Evolutionary conservation across 2,888 invertebrate genomes (phyloP), one percentile per base, ranked within the genome.

Genomic region (Eupithecia pulchellata): DNA sequence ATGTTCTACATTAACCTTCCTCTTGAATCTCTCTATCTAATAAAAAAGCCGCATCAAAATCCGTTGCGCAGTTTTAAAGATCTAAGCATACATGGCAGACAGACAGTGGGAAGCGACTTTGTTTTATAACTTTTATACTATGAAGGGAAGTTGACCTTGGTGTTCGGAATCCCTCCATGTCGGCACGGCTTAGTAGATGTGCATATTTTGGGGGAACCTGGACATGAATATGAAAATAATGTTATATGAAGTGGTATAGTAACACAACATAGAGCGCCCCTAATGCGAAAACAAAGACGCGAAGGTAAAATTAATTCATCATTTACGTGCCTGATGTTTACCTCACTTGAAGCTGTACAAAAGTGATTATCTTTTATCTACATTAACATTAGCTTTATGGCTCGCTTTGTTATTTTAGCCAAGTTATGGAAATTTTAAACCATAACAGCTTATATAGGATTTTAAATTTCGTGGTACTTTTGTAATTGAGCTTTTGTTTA

Each of bases 281-380:
- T 76, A 72, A 73, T 75, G 71, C 62, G 70, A 74, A 69, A 73
- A 71, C 72, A 75, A 72, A 75, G 72, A 68, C 66, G 66, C 64
- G 66, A 52, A 39, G 69, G 66, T 58, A 58, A 72, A 75, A 72
- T 70, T 67, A 68, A 72, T 64, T 74, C 66, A 70, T 42, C 72
- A 68, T 63, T 71, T 66, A 63, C 73, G 66, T 71, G 63, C 61
- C 71, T 69, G 58, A 70, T 72, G 69, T 73, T 74, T 74, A 68
- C 69, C 64, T 73, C 72, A 68, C 69, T 60, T 69, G 55, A 58
- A 66, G 63, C 64, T 70, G 74, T 68, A 73, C 62, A 65, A 79
- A 77, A 74, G 69, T 66, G 72, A 76, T 77, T 77, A 76, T 69
- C 72, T 71, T 60, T 76, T 67, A 71, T 68, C 61, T 72, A 57